These are phyloP conservation scores for Astur gentilis DNA, from an alignment of 2,113 vertebrate genomes.

Conservation along the genomic window DNA sequence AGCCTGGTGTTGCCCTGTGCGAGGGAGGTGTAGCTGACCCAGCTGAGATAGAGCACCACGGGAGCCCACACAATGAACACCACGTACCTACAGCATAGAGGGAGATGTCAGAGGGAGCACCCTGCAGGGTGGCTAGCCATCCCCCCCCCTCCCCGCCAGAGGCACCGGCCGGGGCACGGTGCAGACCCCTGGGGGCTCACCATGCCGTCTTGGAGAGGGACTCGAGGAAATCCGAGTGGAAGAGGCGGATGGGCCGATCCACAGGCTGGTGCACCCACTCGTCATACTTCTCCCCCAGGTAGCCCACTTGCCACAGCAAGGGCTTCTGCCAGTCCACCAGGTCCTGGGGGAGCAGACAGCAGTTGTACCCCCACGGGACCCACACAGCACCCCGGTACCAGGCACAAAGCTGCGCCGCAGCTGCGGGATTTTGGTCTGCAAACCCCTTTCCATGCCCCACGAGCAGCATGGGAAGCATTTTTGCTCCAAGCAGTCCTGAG, in stretches of 20 bases:
- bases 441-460: background rate
- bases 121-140: fast-evolving
- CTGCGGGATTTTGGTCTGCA: background rate
- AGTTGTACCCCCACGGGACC: background rate
- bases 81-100: conserved; percentile 78
- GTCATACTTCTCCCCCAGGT: conserved; percentile 90
- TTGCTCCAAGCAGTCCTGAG: background rate
- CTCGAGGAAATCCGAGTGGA: conserved; percentile 88
- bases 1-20: conserved; percentile 80
- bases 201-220: conserved; percentile 89
- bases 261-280: conserved; percentile 97
- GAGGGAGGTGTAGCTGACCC: conserved; percentile 82
- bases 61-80: conserved; percentile 90
- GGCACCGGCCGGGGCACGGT: fast-evolving
- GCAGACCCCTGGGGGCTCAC: conserved; percentile 61
- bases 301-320: conserved; percentile 93
- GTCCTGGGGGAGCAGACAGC: conserved; percentile 75
- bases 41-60: conserved; percentile 85
- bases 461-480: background rate
- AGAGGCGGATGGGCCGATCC: conserved; percentile 90
- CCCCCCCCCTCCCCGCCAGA: background rate
- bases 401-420: background rate
- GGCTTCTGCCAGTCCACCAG: conserved; percentile 95
- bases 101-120: background rate
- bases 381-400: background rate